Conservation (phyloP, 2,113 vertebrate species). For the Otus sunia region DNA sequence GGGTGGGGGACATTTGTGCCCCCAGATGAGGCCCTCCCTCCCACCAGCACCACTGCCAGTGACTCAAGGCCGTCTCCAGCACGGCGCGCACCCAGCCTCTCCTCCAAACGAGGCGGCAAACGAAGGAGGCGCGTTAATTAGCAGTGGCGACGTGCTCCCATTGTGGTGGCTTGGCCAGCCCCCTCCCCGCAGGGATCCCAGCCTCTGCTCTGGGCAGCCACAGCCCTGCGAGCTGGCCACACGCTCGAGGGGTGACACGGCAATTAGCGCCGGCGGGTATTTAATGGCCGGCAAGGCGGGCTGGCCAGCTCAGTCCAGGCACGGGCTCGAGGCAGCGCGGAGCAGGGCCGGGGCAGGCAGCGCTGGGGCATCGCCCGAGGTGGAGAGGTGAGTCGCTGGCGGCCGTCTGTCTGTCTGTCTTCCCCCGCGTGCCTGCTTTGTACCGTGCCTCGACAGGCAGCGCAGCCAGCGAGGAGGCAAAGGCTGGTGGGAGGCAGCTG, state of each 20-base stretch:
- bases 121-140: not conserved
- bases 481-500: not conserved
- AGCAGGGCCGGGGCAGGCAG: not conserved
- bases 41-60: not conserved
- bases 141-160: accelerated
- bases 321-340: not conserved
- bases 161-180: not conserved
- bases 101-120: not conserved
- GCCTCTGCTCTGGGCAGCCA: slow-evolving; percentile 40
- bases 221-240: not conserved
- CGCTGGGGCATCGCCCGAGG: not conserved
- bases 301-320: not conserved
- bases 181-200: slow-evolving; percentile 37
- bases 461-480: not conserved
- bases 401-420: not conserved
- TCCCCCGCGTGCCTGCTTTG: not conserved
- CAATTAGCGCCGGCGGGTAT: not conserved
- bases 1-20: not conserved
- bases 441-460: not conserved
- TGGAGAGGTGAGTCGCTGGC: not conserved
- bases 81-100: not conserved
- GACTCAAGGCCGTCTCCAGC: not conserved
- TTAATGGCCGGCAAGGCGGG: not conserved
- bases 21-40: not conserved
- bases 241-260: not conserved